Conservation (phyloP, 2,797 vertebrate genomes). For the Catostomus latipinnis region DNA sequence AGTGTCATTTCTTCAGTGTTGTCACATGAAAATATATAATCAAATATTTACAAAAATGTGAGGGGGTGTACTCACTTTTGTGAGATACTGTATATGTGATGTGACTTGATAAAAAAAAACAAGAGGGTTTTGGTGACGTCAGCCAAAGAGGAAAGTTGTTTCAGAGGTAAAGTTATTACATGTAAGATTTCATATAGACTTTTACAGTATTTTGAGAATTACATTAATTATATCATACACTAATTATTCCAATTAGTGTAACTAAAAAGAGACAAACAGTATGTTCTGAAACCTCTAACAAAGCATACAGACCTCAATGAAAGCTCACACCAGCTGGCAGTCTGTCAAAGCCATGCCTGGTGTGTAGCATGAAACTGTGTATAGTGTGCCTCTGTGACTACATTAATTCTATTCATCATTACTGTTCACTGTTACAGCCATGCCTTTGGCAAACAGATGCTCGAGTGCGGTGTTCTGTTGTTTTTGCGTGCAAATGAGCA, state of each 20-base stretch:
- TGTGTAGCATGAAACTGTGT: not conserved
- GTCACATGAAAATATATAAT: no score
- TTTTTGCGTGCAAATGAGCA: no score
- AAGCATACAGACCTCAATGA: not conserved
- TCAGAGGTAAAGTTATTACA: no score
- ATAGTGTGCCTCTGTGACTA: not conserved
- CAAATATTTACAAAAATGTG: no score
- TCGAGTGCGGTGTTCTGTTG: not conserved
- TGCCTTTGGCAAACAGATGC: constrained; percentile 38
- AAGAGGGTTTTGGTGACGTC: no score
- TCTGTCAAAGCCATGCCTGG: not conserved
- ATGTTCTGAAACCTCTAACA: constrained; percentile 7
- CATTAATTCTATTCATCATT: not conserved
- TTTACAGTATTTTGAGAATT: no score
- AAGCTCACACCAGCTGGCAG: constrained; percentile 54
- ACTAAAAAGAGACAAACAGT: not conserved
- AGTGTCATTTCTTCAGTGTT: no score
- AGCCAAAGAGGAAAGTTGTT: no score
- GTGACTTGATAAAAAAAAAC: no score
- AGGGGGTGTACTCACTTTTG: no score
- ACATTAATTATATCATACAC: not conserved
- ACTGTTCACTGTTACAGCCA: constrained; percentile 22
- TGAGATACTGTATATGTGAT: no score
- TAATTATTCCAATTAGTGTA: not conserved
- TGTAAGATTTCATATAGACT: no score